Conservation (phyloP, 1,140 invertebrate species). For the Drosophila ironensis region DNA sequence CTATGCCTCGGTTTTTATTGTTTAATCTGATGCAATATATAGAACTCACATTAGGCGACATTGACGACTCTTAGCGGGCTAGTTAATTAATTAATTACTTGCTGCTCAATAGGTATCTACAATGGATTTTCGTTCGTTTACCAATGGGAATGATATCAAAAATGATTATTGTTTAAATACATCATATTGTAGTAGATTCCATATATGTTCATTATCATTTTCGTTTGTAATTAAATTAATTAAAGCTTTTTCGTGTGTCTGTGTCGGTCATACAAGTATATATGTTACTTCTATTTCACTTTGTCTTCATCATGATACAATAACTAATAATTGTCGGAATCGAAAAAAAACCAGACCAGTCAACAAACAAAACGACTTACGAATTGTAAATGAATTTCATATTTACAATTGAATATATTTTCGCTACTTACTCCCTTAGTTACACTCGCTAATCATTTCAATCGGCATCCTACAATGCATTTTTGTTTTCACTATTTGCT, state of each 20-base stretch:
- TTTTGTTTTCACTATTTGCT: constrained; percentile 15
- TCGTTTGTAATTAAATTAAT: constrained; percentile 75
- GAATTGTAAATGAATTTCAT: constrained; percentile 45
- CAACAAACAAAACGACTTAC: constrained; percentile 24
- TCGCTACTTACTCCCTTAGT: constrained; percentile 52
- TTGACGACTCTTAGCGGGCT: constrained; percentile 71
- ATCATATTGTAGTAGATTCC: constrained; percentile 37
- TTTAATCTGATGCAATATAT: constrained; percentile 60
- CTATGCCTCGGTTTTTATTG: constrained; percentile 35
- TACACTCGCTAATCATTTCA: constrained; percentile 60
- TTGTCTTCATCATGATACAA: constrained; percentile 2
- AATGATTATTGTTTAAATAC: constrained; percentile 59
- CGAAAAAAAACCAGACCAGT: no score
- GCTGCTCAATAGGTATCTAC: constrained; percentile 70
- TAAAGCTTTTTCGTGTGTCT: constrained; percentile 68
- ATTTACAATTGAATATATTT: constrained; percentile 72
- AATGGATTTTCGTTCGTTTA: constrained; percentile 52
- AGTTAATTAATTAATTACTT: constrained; percentile 62
- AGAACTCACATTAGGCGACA: constrained; percentile 77
- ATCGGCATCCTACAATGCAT: constrained; percentile 58
- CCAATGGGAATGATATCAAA: constrained; percentile 71
- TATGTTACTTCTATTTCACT: no score
- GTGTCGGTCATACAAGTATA: constrained; percentile 30
- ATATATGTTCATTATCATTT: constrained; percentile 3
- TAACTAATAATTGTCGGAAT: constrained; percentile 28